Percentiles rank a stretch among this genome's conserved stretches.
These are phyloP conservation scores for Teinopalpus imperialis DNA, from an alignment of 2,888 invertebrate species.

Conservation along the genomic window DNA sequence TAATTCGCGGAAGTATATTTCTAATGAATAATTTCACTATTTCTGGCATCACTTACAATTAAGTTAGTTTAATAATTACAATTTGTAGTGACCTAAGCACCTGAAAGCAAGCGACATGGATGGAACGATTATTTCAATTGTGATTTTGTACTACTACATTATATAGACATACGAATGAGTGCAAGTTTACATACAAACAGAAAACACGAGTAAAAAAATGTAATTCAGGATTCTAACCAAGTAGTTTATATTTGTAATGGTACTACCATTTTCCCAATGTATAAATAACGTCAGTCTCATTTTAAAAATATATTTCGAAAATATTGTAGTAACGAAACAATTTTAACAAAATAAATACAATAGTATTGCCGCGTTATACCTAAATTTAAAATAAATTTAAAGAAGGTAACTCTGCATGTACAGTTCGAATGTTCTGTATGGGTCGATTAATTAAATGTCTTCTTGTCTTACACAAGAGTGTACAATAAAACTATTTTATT, in stretches of 20 bases:
- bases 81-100: slow-evolving; percentile 46
- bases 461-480: slow-evolving; percentile 4
- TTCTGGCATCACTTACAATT: slow-evolving; percentile 29
- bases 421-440: slow-evolving; percentile 22
- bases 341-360: slow-evolving; percentile 20
- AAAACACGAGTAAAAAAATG: slow-evolving; percentile 4
- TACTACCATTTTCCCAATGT: slow-evolving; percentile 47
- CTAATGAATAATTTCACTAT: slow-evolving; percentile 23
- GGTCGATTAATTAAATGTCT: background rate
- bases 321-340: slow-evolving; percentile 32
- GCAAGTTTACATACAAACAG: slow-evolving; percentile 2
- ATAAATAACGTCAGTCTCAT: slow-evolving; percentile 72
- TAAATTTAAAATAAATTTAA: slow-evolving; percentile 42
- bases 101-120: slow-evolving; percentile 57
- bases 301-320: slow-evolving; percentile 46
- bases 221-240: slow-evolving; percentile 2
- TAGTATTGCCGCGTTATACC: slow-evolving; percentile 34
- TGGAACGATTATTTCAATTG: slow-evolving; percentile 49
- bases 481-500: slow-evolving; percentile 1
- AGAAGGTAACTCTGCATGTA: slow-evolving; percentile 38
- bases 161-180: slow-evolving; percentile 14
- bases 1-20: slow-evolving; percentile 7
- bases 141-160: slow-evolving; percentile 51
- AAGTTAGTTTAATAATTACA: slow-evolving; percentile 27
- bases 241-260: slow-evolving; percentile 12